phyloP scores from a whole-genome alignment of 2,113 vertebrate species.

The Lates calcarifer region DNA sequence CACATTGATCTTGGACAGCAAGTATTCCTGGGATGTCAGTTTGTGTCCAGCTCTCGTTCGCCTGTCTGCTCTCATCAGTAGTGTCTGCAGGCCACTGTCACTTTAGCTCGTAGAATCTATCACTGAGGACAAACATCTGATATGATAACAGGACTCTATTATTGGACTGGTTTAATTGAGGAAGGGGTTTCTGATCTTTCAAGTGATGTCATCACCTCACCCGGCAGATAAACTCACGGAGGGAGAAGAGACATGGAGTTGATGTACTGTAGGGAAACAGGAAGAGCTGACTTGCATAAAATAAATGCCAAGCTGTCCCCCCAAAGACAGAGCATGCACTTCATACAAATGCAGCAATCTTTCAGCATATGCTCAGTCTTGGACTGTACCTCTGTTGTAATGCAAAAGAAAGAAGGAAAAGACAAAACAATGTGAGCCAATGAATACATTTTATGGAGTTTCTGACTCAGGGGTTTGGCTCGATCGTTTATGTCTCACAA shows the following conservation, averaged over 20 bases:
- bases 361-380: constrained; percentile 23
- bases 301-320: constrained; percentile 53
- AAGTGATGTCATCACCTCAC: constrained; percentile 54
- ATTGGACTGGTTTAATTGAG: constrained; percentile 34
- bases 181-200: constrained; percentile 36
- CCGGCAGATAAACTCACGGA: constrained; percentile 12
- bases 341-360: constrained; percentile 28
- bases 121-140: constrained; percentile 28
- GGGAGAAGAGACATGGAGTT: constrained; percentile 23
- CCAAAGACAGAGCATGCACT: constrained; percentile 49
- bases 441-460: constrained; percentile 38
- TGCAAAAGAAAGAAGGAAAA: constrained; percentile 36
- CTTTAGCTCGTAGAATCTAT: constrained; percentile 10
- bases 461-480: constrained; percentile 19
- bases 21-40: constrained; percentile 18
- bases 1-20: constrained; percentile 10
- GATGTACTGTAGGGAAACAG: constrained; percentile 37
- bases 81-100: constrained; percentile 29
- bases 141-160: constrained; percentile 32
- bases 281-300: constrained; percentile 65
- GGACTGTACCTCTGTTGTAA: constrained; percentile 29
- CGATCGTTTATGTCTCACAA: constrained; percentile 2
- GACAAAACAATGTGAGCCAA: constrained; percentile 19
- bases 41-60: constrained; percentile 28
- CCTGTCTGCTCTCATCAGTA: constrained; percentile 33